Conservation (phyloP, 2,888 invertebrate genomes). For the Rhabditoides inermis region DNA sequence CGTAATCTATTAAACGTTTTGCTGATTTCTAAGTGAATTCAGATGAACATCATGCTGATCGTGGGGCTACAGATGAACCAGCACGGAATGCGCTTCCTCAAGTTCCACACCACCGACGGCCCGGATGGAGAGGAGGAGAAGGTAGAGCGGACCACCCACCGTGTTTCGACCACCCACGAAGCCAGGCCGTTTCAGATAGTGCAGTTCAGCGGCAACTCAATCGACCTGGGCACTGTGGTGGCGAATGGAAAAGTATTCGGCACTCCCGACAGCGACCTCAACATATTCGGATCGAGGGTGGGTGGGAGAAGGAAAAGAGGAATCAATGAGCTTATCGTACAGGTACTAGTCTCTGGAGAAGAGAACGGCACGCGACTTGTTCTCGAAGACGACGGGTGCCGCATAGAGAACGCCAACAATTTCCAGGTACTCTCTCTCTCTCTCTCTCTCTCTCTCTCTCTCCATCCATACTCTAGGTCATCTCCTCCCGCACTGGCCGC, state of each 20-base stretch:
- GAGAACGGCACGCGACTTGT: slow-evolving; percentile 31
- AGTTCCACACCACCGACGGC: too few species aligned
- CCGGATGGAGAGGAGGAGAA: too few species aligned
- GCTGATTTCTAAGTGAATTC: slow-evolving; percentile 2
- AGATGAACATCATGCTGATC: slow-evolving; percentile 43
- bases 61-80: slow-evolving; percentile 36
- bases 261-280: slow-evolving; percentile 25
- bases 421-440: slow-evolving; percentile 33
- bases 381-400: slow-evolving; percentile 39
- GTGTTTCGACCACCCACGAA: too few species aligned
- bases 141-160: too few species aligned
- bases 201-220: slow-evolving; percentile 39
- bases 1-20: slow-evolving; percentile 3
- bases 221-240: slow-evolving; percentile 43
- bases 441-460: slow-evolving; percentile 21
- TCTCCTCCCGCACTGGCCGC: slow-evolving; percentile 24
- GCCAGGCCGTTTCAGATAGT: slow-evolving; percentile 40
- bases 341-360: slow-evolving; percentile 36
- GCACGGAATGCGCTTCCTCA: slow-evolving; percentile 37
- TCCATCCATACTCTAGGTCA: slow-evolving; percentile 20
- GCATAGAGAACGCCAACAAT: slow-evolving; percentile 34
- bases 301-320: neutral
- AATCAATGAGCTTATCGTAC: slow-evolving; percentile 2
- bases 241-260: slow-evolving; percentile 39
- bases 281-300: slow-evolving; percentile 32